These are phyloP conservation scores for Philereme transversata DNA, from an alignment of 2,888 invertebrate genomes.

Conservation along the genomic window DNA sequence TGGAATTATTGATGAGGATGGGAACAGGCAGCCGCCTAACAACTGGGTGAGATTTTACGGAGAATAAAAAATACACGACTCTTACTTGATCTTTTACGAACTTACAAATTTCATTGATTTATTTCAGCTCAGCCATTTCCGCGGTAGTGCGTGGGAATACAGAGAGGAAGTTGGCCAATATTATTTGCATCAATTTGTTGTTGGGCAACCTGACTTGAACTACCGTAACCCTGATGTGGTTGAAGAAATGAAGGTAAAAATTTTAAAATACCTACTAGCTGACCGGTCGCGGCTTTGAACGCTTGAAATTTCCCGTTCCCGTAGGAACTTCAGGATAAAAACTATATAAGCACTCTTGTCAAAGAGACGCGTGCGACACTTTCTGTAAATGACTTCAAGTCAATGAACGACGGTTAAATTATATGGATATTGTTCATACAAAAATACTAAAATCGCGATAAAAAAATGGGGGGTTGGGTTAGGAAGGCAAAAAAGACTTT, in stretches of 20 bases:
- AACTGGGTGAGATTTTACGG: constrained; percentile 85
- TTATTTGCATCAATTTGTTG: constrained; percentile 89
- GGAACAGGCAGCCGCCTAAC: constrained; percentile 85
- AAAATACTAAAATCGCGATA: too few relatives aligned
- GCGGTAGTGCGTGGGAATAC: constrained; percentile 90
- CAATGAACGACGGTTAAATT: too few relatives aligned
- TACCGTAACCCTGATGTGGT: constrained; percentile 86
- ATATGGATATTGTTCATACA: too few relatives aligned
- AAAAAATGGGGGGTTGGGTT: too few relatives aligned
- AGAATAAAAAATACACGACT: constrained; percentile 8
- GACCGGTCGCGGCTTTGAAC: too few relatives aligned
- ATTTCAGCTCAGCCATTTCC: constrained; percentile 82
- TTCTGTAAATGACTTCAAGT: too few relatives aligned
- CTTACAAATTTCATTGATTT: constrained; percentile 11
- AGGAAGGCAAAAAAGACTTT: too few relatives aligned
- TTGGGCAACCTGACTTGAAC: constrained; percentile 90
- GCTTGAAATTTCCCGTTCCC: too few relatives aligned
- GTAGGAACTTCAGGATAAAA: too few relatives aligned
- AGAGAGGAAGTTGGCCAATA: constrained; percentile 85
- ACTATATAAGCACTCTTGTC: too few relatives aligned
- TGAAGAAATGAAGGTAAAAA: constrained; percentile 81
- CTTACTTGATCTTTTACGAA: not conserved
- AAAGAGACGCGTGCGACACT: too few relatives aligned
- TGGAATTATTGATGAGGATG: constrained; percentile 72
- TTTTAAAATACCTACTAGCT: too few relatives aligned